Percentiles rank a stretch among this genome's conserved stretches.
Evolutionary conservation across 2,113 vertebrate genomes (phyloP).

Genomic region (Mus spicilegus): DNA sequence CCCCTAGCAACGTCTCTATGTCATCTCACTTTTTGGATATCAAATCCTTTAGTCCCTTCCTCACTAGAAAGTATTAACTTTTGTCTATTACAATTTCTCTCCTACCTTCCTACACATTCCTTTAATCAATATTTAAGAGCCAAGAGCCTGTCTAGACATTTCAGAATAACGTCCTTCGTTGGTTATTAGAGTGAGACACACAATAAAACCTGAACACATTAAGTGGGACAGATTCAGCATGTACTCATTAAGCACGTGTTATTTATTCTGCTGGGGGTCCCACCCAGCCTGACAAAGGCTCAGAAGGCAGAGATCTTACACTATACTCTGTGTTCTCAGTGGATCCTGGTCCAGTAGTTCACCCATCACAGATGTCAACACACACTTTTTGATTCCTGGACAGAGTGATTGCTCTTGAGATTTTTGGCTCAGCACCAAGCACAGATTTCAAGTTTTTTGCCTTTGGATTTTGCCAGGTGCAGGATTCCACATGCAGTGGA

Average conservation of each 20-base stretch:
- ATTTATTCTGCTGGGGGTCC: background rate
- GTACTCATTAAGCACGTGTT: no score
- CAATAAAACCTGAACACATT: background rate
- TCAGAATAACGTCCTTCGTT: background rate
- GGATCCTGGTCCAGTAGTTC: background rate
- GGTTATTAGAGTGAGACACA: background rate
- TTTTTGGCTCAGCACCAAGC: background rate
- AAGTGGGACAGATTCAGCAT: background rate
- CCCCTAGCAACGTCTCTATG: background rate
- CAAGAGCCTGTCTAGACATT: background rate
- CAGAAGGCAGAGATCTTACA: background rate
- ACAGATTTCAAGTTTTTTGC: background rate
- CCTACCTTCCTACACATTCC: background rate
- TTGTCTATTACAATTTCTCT: background rate
- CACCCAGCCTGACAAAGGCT: background rate
- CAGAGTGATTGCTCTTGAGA: background rate
- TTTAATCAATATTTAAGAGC: background rate
- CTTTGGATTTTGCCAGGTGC: background rate
- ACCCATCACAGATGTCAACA: background rate
- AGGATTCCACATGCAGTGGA: background rate
- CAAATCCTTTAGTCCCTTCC: background rate
- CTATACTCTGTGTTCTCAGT: background rate
- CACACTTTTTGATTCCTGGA: background rate
- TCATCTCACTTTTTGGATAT: background rate
- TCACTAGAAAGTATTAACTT: background rate